A percentile compares a stretch with the other conserved stretches of the same genome.
Evolutionary conservation across 2,888 invertebrate species (phyloP).

Genomic region (Amitus sp.): DNA sequence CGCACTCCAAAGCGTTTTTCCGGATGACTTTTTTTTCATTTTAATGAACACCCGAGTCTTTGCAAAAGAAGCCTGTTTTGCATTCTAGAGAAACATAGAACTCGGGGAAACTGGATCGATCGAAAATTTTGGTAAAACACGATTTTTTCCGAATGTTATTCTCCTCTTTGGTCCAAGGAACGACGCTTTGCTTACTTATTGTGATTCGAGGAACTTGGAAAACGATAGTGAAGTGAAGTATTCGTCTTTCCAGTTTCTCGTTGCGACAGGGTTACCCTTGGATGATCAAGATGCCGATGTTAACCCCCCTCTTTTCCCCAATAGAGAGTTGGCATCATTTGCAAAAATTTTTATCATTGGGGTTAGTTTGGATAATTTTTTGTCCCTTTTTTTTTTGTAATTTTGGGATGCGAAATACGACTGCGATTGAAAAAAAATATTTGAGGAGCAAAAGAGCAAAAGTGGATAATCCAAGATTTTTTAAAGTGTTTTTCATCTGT

Average conservation of each 20-base stretch:
- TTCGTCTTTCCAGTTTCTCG: conserved; percentile 32
- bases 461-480: no score
- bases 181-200: not conserved
- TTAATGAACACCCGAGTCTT: not conserved
- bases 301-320: not conserved
- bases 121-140: no score
- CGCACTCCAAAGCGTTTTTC: conserved; percentile 29
- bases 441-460: no score
- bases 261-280: conserved; percentile 24
- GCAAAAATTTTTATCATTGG: no score
- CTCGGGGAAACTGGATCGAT: conserved; percentile 30
- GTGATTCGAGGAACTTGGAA: not conserved
- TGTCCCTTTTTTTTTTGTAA: no score
- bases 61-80: conserved; percentile 37
- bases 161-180: not conserved
- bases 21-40: conserved; percentile 2
- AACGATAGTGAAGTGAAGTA: conserved; percentile 4
- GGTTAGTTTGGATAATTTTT: no score
- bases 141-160: not conserved
- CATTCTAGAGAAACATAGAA: conserved; percentile 30
- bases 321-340: not conserved
- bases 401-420: no score
- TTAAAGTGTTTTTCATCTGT: no score
- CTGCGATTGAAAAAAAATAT: no score
- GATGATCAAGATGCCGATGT: conserved; percentile 30